Base-by-base conservation (phyloP, 2,888 invertebrate species). In the Pseudoips prasinana region DNA sequence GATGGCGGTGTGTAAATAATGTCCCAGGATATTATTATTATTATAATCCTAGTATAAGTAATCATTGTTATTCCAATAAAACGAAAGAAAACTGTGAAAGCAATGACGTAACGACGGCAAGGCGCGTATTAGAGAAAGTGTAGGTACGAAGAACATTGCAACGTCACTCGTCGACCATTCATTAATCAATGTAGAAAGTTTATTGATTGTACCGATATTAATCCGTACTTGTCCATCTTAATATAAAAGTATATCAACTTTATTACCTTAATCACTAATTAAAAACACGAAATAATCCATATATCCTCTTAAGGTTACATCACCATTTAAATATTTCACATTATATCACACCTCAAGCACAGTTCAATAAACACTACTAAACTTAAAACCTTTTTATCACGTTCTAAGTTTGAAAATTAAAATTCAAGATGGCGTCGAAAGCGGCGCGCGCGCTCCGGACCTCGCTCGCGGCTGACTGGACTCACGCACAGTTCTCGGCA, bases 101-200 rank as follows among this genome's bases (percentile, higher is more conserved):
- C 65, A 67, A 58, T 75, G 74, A 68, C 71, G 74, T 61, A 70
- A 74, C 53, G 41, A 11, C 32, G 33, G 28, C 54, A 40, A 33
- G 47, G 50, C 55, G 55, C 40, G 51, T 52, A 43, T 63, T 69
- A 77, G 82, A 79, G 82, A 82, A 82, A 82, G 82, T 78, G 65
- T 61, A 64, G 58, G 29, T 14, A n/a, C 47, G 40, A 58, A 58
- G 53, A 53, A 53, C 57, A 66, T 40, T 70, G 64, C 66, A 59
- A 58, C 62, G 66, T 67, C 74, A 76, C 61, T 59, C 57, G 39
- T 58, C 64, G 62, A 58, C 64, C 63, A 69, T 67, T 70, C 69
- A 73, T 73, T 78, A 73, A 69, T 68, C 73, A 71, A 65, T 60
- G 58, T 76, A 80, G 81, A 82, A 82, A 82, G 80, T 78, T 72